These are phyloP conservation scores for Scaptomyza graminum DNA, from an alignment of 1,140 invertebrate genomes.

Conservation along the genomic window DNA sequence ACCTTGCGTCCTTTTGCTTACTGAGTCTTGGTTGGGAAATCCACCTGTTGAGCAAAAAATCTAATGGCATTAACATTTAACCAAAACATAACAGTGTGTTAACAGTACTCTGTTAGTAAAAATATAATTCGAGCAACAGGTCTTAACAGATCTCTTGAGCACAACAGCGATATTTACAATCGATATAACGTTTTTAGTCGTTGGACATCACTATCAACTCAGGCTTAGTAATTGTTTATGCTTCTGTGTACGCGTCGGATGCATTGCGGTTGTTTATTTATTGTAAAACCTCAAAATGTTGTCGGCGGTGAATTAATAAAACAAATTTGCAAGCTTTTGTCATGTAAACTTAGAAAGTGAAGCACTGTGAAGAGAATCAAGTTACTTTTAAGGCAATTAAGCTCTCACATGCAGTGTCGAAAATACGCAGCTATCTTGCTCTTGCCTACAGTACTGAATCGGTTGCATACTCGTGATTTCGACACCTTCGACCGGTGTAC, in stretches of 20 bases:
- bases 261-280: slow-evolving; percentile 4
- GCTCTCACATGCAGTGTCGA: slow-evolving; percentile 20
- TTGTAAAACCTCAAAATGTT: slow-evolving; percentile 1
- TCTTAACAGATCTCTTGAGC: slow-evolving; percentile 5
- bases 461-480: slow-evolving; percentile 12
- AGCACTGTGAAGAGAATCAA: neutral
- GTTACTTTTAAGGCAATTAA: neutral
- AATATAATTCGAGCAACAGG: neutral
- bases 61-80: slow-evolving; percentile 5
- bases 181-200: slow-evolving; percentile 21
- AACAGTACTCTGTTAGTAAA: slow-evolving; percentile 8
- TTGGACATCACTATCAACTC: slow-evolving; percentile 30
- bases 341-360: slow-evolving; percentile 1
- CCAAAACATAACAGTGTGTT: neutral
- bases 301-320: slow-evolving; percentile 4
- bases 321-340: slow-evolving; percentile 1
- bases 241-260: slow-evolving; percentile 14
- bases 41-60: slow-evolving; percentile 77
- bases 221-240: slow-evolving; percentile 41
- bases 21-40: slow-evolving; percentile 83
- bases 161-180: slow-evolving; percentile 9
- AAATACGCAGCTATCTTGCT: slow-evolving; percentile 35
- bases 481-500: slow-evolving; percentile 21
- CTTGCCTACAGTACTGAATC: slow-evolving; percentile 19
- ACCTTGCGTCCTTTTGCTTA: slow-evolving; percentile 81